Evolutionary conservation across 2,113 vertebrate species (phyloP).

Genomic region (Corythoichthys haematopterus): DNA sequence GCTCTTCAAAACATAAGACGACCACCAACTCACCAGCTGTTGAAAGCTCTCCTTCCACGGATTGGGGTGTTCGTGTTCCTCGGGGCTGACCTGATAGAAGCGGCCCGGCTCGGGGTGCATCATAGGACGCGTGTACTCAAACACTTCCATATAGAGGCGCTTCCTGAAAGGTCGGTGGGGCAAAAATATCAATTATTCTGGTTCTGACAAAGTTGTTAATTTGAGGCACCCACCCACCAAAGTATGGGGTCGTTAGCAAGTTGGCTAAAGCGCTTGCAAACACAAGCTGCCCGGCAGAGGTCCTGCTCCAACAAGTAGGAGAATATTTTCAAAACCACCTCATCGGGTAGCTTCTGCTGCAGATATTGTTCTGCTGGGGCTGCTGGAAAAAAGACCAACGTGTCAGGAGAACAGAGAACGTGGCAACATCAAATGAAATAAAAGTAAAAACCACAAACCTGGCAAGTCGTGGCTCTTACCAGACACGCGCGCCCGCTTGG

Average conservation of each 20-base stretch:
- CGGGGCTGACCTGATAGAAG: conserved; percentile 97
- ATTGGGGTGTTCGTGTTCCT: conserved; percentile 97
- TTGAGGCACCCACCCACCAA: conserved; percentile 76
- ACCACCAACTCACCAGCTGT: conserved; percentile 81
- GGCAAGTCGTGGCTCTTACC: conserved; percentile 96
- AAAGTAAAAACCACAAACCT: conserved; percentile 71
- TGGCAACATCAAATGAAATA: neutral
- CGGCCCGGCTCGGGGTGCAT: conserved; percentile 98
- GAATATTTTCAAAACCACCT: conserved; percentile 98
- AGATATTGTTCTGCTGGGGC: conserved; percentile 98
- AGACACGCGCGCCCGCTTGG: conserved; percentile 96
- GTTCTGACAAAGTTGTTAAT: neutral
- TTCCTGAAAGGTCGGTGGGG: conserved; percentile 75
- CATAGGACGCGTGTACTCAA: conserved; percentile 98
- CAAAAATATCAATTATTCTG: neutral
- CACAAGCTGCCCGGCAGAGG: conserved; percentile 96
- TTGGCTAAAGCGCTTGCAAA: conserved; percentile 98
- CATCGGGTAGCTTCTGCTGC: conserved; percentile 97
- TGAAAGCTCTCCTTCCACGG: conserved; percentile 99
- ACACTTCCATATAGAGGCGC: conserved; percentile 98
- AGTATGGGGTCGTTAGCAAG: conserved; percentile 98
- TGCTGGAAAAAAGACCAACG: conserved; percentile 65
- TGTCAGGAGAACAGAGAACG: neutral
- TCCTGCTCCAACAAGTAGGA: conserved; percentile 97
- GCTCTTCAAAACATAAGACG: neutral